Conservation (phyloP, 2,797 vertebrate genomes). For the Gorsachius magnificus region DNA sequence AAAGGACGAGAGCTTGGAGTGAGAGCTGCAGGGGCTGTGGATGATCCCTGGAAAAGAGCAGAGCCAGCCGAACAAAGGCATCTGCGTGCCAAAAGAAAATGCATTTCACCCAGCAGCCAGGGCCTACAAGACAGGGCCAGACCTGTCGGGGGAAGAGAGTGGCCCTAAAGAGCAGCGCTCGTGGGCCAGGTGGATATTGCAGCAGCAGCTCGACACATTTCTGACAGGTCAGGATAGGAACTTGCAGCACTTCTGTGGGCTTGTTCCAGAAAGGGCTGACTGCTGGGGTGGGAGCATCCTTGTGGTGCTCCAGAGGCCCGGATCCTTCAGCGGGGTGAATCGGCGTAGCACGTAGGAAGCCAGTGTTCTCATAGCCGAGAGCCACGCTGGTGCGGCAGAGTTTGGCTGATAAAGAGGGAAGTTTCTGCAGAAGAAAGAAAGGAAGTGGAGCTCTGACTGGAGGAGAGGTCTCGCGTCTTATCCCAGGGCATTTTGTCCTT, state of each 20-base stretch:
- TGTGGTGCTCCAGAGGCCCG: neutral
- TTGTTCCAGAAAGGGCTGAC: neutral
- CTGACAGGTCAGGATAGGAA: neutral
- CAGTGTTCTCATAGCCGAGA: fast-evolving
- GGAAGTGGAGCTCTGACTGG: neutral
- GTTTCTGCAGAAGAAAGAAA: neutral
- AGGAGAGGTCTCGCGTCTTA: neutral
- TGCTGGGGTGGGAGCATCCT: neutral
- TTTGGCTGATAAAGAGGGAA: neutral
- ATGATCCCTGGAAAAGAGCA: neutral
- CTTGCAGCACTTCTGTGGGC: neutral
- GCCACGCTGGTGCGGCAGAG: fast-evolving
- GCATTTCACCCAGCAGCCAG: neutral
- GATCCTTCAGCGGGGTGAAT: neutral
- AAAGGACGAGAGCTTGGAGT: neutral
- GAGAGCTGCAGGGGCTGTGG: neutral
- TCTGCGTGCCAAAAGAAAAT: neutral
- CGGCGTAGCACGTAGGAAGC: neutral
- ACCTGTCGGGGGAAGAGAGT: neutral
- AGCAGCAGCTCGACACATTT: neutral
- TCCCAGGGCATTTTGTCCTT: neutral
- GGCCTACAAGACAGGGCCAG: neutral
- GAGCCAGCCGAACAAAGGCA: neutral
- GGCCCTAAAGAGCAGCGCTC: neutral
- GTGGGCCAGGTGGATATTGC: neutral